Base-by-base conservation (phyloP, 2,888 invertebrate genomes). In the Temnothorax rugatulus region DNA sequence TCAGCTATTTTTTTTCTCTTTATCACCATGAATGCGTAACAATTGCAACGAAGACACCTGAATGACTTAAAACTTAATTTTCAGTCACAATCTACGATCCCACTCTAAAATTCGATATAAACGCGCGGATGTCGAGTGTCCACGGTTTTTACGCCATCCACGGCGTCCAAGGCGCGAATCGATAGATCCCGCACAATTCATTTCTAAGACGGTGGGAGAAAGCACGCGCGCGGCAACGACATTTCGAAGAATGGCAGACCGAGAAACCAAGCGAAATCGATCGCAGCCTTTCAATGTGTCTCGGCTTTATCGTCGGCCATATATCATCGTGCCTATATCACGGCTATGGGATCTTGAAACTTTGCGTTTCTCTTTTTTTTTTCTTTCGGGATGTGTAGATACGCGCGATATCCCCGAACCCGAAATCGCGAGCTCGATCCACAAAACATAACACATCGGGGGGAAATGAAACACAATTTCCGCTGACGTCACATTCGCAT, bases 251-350 rank as follows among this genome's bases (percentile, higher is more conserved):
- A 90, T 87, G 87, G 91, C 85, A 90, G 88, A 86, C 86, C 86
- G 81, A 89, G 88, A 90, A 91, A 91, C 89, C 90, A 91, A 90
- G 84, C 89, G 87, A 87, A 89, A 92, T 92, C 92, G 92, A 93
- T 93, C 91, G 89, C 73, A 89, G 91, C 88, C 91, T 91, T 92
- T 93, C 92, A 93, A 93, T 94, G 93, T 94, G 93, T 94, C 93
- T 94, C 92, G 91, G 91, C 91, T 93, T 94, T 93, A 94, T 94
- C 94, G 93, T 90, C 91, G 91, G 92, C 92, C 94, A 90, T 94
- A 94, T 93, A 94, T 94, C 94, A 94, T 94, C 93, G 91, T 90
- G 92, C 90, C 92, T 93, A 93, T 92, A 92, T 94, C 93, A 90
- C 88, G 86, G 87, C 87, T 79, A 83, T 87, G 91, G 89, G 92